These are phyloP conservation scores for Morus bassanus DNA, from an alignment of 2,797 vertebrate species.

Conservation along the genomic window DNA sequence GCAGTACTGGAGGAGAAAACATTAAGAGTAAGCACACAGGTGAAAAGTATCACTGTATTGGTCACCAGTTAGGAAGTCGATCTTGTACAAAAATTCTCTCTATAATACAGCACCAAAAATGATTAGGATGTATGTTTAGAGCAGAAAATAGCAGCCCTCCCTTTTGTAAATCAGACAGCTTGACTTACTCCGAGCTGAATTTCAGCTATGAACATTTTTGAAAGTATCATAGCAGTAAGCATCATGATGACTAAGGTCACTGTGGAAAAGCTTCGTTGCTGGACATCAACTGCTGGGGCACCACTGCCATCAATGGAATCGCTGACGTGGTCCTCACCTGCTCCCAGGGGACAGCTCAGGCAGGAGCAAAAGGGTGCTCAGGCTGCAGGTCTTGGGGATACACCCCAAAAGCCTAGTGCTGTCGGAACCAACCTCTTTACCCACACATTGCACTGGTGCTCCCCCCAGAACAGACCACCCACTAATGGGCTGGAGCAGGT, in stretches of 20 bases:
- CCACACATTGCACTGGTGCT: background rate
- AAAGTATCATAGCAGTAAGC: background rate
- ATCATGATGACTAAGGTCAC: background rate
- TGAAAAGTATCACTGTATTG: background rate
- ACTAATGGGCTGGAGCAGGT: background rate
- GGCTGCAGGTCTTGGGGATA: background rate
- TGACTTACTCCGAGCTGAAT: background rate
- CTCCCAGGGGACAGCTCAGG: background rate
- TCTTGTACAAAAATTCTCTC: background rate
- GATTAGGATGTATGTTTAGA: background rate
- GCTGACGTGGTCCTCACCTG: background rate
- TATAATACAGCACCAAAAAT: background rate
- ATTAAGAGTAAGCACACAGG: background rate
- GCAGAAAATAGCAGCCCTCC: background rate
- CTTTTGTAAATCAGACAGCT: background rate
- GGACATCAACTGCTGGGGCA: background rate
- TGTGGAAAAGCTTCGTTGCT: background rate
- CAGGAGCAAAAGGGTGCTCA: background rate
- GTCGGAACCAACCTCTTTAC: background rate
- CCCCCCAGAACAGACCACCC: background rate
- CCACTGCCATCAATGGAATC: accelerated
- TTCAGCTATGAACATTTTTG: background rate
- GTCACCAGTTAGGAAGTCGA: background rate
- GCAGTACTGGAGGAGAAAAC: background rate
- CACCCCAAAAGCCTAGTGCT: background rate